Conservation (phyloP, 37 sponge, comb jelly and placozoan genomes). For the Chondrosia reniformis region DNA sequence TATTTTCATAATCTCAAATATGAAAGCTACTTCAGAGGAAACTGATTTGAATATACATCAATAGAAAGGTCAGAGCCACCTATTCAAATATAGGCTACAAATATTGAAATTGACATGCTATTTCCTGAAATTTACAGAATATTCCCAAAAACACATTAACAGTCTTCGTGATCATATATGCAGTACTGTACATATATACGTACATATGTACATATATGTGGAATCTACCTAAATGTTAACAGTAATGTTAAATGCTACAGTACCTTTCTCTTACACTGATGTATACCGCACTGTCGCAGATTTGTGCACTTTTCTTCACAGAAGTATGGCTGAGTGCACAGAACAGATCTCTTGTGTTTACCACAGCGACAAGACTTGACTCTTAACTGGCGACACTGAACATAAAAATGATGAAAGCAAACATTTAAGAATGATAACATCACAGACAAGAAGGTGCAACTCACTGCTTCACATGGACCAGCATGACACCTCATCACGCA, state of each 20-base stretch:
- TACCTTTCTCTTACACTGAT: constrained; percentile 90
- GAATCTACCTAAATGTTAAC: not conserved
- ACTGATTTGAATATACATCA: no score
- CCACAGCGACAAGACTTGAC: constrained; percentile 74
- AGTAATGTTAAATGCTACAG: not conserved
- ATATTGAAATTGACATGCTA: no score
- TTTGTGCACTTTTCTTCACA: constrained; percentile 81
- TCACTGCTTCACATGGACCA: constrained; percentile 65
- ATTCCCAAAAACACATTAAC: no score
- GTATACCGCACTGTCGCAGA: constrained; percentile 76
- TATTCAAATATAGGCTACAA: not conserved
- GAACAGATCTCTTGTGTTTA: constrained; percentile 51
- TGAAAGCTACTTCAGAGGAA: no score
- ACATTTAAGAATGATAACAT: not conserved
- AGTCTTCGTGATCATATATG: no score
- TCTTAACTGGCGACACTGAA: constrained; percentile 66
- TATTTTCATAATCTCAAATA: no score
- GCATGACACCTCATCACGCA: constrained; percentile 73
- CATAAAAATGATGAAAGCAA: not conserved
- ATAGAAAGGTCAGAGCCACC: no score
- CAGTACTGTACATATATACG: no score
- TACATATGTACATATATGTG: no score
- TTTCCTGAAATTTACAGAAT: no score
- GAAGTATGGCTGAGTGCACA: constrained; percentile 60
- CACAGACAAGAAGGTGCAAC: not conserved